Base-by-base conservation (phyloP, 2,888 invertebrate species). In the Clivina fossor region DNA sequence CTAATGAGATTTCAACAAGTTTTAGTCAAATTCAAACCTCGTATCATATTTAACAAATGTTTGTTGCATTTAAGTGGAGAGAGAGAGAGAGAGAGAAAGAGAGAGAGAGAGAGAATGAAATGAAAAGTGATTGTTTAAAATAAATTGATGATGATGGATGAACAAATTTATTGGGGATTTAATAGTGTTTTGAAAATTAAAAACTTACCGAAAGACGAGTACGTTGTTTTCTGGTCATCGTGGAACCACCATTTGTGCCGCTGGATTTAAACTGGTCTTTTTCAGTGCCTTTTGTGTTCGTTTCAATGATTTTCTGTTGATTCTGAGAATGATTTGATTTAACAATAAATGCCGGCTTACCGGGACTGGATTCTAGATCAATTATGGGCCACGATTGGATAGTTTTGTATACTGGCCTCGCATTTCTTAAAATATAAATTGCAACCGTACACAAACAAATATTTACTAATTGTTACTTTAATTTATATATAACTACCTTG, bases 371-470 rank as follows among this genome's bases (percentile, higher is more conserved):
- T 64, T 73, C 68, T 57, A 76, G 70, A 63, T 76, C 74, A 64
- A 84, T 75, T 51, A 71, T 74, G 1, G 85, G 85, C 85, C 84
- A 85, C 59, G 67, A 77, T 65, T 80, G 76, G 61, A 85, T 78
- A 68, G 84, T 82, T 67, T 82, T 78, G 73, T 78, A 83, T 48
- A 83, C 79, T 1, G 85, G 84, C 62, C 81, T 74, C 66, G 79
- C 80, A 65, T 77, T 70, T 67, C 83, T 76, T 58, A 1, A n/a
- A 33, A 47, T 19, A 47, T 4, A 22, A 24, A 24, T 24, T 24
- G 4, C 9, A 24, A 24, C 9, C 9, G 9, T 7, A 24, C 4
- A 24, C 8, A 26, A 5, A 26, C 5, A 26, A 26, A 26, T 26
- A 7, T 26, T 9, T 7, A 8, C 8, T 26, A 26, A 26, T 26